Conservation (phyloP, 2,113 vertebrate species). For the Cardinalis cardinalis region DNA sequence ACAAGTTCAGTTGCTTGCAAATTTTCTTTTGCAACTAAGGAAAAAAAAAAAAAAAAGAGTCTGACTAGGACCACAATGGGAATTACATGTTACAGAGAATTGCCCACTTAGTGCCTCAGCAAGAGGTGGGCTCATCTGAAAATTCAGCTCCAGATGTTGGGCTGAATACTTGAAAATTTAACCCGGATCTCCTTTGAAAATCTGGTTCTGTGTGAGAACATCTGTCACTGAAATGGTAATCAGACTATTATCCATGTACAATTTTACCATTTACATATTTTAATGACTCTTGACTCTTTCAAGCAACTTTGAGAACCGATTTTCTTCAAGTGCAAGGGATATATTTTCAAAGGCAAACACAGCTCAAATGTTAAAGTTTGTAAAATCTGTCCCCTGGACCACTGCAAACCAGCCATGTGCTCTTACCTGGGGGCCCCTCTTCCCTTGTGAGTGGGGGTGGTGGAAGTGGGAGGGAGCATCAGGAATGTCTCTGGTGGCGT, state of each 20-base stretch:
- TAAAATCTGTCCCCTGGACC: background rate
- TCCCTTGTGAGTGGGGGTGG: accelerated
- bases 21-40: background rate
- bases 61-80: background rate
- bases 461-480: accelerated
- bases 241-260: slow-evolving; percentile 55
- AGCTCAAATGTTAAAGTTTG: background rate
- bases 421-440: background rate
- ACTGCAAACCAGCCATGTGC: accelerated
- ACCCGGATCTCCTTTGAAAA: slow-evolving; percentile 67
- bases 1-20: background rate
- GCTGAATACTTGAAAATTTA: slow-evolving; percentile 63
- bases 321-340: slow-evolving; percentile 8
- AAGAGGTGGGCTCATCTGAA: slow-evolving; percentile 54
- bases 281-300: slow-evolving; percentile 63
- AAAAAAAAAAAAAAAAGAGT: background rate
- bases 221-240: slow-evolving; percentile 64
- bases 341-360: background rate
- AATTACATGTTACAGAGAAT: slow-evolving; percentile 14
- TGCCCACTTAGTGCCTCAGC: slow-evolving; percentile 19
- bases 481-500: background rate
- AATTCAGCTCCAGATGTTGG: slow-evolving; percentile 65
- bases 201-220: slow-evolving; percentile 60
- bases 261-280: slow-evolving; percentile 62
- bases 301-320: slow-evolving; percentile 1